Base-by-base conservation (phyloP, 2,888 invertebrate genomes). In the Incurvaria masculella region DNA sequence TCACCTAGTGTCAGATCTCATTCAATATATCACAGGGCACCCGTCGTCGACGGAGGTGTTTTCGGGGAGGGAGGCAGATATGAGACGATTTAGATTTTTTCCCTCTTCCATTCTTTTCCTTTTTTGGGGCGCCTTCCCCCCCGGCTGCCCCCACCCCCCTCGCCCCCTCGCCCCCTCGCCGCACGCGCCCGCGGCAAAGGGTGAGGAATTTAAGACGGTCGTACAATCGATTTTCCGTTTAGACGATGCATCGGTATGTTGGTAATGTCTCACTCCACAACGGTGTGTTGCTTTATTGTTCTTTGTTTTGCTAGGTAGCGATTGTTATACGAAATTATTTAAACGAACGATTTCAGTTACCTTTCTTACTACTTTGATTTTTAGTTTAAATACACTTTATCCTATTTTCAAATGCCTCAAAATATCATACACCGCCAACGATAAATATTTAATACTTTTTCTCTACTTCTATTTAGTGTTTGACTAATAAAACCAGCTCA, bases 21-120 rank as follows among this genome's bases (percentile, higher is more conserved):
- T n/a, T n/a, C n/a, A n/a, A n/a, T n/a, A n/a, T n/a, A n/a, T n/a
- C n/a, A n/a, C n/a, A n/a, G n/a, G n/a, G n/a, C n/a, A n/a, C n/a
- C 68, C 72, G 70, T 68, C 69, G 70, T 69, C 67, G 68, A 62
- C 60, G 64, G 70, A 72, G 75, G 78, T 76, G 74, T 74, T 68
- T 69, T 71, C 68, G 71, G 64, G 61, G 49, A 53, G 53, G 64
- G 65, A 67, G 70, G 69, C 66, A 72, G 75, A 76, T 78, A 78
- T 78, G 78, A 78, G 78, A 78, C 78, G 78, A 78, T 78, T 78
- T 78, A 78, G 78, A 78, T 78, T 78, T 78, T 78, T 78, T 78
- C 73, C 78, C 76, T 74, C 73, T 74, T 76, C 72, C 72, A 74
- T 74, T 76, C 73, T 75, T 76, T 75, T 73, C 72, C 70, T 76